phyloP scores from a whole-genome alignment of 2,113 vertebrate genomes.

The Peromyscus polionotus region DNA sequence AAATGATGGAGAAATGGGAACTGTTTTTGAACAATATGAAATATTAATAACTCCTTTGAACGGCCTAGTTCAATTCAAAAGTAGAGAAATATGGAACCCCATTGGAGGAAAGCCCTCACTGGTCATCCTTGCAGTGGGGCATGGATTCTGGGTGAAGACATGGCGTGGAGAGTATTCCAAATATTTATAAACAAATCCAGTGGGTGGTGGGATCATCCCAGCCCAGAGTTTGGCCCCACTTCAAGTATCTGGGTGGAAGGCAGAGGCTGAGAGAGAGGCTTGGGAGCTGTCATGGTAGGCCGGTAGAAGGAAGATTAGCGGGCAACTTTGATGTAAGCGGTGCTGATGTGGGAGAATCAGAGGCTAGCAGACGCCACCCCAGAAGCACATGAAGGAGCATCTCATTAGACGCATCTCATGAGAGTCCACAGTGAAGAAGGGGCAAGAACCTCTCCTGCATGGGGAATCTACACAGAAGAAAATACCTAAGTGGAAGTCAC shows the following conservation, averaged over 20 bases:
- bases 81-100: neutral
- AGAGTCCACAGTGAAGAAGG: neutral
- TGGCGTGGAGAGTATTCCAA: neutral
- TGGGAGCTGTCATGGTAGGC: too few relatives aligned
- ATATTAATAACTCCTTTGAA: neutral
- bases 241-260: neutral
- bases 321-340: neutral
- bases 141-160: neutral
- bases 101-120: fast-evolving
- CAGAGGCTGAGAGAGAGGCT: neutral
- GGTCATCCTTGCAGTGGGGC: neutral
- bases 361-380: neutral
- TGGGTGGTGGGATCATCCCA: neutral
- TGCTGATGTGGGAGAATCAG: neutral
- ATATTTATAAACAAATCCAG: neutral
- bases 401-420: neutral
- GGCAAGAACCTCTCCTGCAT: neutral
- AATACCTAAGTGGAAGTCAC: neutral
- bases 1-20: neutral
- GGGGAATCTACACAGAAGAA: neutral
- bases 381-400: neutral
- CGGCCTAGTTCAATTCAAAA: neutral
- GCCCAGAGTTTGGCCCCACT: neutral
- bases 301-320: neutral
- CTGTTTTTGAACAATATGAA: neutral